Evolutionary conservation across 2,888 invertebrate species (phyloP).

Genomic region (Sacculina carcini): DNA sequence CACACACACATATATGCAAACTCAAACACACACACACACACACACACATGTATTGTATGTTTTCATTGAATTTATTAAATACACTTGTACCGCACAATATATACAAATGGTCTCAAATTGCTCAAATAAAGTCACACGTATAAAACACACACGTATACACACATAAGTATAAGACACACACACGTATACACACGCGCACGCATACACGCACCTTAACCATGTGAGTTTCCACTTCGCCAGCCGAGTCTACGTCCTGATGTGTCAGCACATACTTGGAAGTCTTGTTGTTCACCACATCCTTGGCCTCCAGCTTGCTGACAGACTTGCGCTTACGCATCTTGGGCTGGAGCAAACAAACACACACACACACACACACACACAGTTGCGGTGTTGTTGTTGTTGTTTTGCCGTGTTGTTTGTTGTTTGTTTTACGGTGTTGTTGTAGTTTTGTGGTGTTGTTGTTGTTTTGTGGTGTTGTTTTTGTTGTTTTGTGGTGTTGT

Average conservation of each 20-base stretch:
- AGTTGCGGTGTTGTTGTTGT: neutral
- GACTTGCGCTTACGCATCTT: conserved; percentile 53
- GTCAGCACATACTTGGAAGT: conserved; percentile 67
- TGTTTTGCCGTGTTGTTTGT: no score
- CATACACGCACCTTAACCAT: conserved; percentile 40
- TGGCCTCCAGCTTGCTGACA: conserved; percentile 50
- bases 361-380: conserved; percentile 7
- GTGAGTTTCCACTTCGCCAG: conserved; percentile 77
- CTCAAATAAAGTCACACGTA: neutral
- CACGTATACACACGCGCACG: no score
- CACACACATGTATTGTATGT: no score
- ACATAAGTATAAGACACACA: no score
- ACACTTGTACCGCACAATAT: neutral
- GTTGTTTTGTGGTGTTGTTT: no score
- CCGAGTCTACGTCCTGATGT: conserved; percentile 69
- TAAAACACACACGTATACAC: neutral
- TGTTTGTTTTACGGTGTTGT: no score
- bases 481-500: no score
- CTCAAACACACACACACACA: no score
- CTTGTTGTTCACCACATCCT: conserved; percentile 31
- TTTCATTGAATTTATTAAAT: no score
- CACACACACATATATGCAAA: no score
- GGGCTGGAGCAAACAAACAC: conserved; percentile 32
- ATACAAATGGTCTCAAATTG: neutral
- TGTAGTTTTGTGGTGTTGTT: no score